Conservation (phyloP, 1,140 invertebrate genomes). For the Anastrepha ludens region DNA sequence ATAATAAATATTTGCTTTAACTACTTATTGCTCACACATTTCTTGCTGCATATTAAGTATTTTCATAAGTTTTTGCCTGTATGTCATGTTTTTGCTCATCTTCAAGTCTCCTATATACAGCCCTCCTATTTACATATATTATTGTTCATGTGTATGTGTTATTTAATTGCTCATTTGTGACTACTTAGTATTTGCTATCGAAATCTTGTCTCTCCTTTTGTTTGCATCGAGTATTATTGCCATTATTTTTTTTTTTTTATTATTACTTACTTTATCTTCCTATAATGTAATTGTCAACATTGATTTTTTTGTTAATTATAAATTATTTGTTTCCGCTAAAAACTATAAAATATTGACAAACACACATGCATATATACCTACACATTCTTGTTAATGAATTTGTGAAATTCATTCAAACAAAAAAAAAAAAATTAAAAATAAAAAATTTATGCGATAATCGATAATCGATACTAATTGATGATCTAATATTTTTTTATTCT, state of each 20-base stretch:
- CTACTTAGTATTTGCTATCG: not conserved
- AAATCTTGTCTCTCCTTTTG: too few relatives aligned
- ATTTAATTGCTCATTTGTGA: not conserved
- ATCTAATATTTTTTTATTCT: conserved; percentile 55
- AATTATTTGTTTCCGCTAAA: not conserved
- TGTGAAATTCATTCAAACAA: conserved; percentile 26
- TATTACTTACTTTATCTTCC: not conserved
- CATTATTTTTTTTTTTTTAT: not conserved
- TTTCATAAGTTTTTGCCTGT: not conserved
- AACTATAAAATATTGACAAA: not conserved
- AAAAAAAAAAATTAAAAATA: not conserved
- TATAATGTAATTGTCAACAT: not conserved
- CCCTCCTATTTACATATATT: not conserved
- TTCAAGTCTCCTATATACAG: not conserved
- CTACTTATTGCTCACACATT: not conserved
- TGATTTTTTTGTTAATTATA: not conserved
- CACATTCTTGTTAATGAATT: conserved; percentile 36
- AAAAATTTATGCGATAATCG: conserved; percentile 46
- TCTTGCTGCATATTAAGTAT: not conserved
- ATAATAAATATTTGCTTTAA: too few relatives aligned
- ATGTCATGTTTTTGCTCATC: not conserved
- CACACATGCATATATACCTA: conserved; percentile 5
- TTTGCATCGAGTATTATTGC: not conserved
- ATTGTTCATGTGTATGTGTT: not conserved
- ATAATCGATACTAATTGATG: conserved; percentile 61